Conservation (phyloP, 2,113 vertebrate genomes). For the Albula glossodonta region DNA sequence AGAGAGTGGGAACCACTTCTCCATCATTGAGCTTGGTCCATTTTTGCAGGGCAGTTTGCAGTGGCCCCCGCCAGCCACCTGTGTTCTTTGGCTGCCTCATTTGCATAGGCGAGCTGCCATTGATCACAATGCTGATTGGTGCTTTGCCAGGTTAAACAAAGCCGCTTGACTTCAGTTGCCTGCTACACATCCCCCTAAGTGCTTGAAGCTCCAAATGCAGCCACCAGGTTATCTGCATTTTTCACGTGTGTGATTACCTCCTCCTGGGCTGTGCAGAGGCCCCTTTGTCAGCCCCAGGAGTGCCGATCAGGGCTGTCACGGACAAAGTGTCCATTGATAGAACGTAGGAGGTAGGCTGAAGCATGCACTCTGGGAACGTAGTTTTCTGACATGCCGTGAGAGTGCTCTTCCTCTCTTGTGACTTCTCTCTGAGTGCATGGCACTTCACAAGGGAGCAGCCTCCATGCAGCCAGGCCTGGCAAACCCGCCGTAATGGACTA, state of each 20-base stretch:
- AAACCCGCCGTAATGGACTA: neutral
- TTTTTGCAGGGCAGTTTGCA: neutral
- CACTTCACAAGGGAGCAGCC: neutral
- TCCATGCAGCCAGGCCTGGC: neutral
- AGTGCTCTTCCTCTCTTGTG: neutral
- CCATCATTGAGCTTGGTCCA: neutral
- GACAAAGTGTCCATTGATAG: neutral
- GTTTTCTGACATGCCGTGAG: neutral
- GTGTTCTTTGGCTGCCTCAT: neutral
- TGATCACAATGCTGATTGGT: neutral
- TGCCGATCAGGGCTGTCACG: neutral
- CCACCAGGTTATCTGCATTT: neutral
- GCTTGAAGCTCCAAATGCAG: neutral
- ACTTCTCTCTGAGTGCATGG: neutral
- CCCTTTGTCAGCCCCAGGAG: neutral
- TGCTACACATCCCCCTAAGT: neutral
- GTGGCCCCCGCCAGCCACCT: neutral
- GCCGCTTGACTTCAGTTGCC: neutral
- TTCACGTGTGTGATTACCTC: neutral
- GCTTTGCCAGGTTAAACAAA: neutral
- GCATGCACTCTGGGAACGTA: neutral
- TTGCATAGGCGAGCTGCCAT: neutral
- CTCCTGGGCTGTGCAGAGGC: neutral
- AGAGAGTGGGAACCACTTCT: neutral
- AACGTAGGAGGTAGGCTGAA: neutral